These are phyloP conservation scores for Porites evermanni DNA, from an alignment of 92 coral and sea anemone species.

Conservation along the genomic window DNA sequence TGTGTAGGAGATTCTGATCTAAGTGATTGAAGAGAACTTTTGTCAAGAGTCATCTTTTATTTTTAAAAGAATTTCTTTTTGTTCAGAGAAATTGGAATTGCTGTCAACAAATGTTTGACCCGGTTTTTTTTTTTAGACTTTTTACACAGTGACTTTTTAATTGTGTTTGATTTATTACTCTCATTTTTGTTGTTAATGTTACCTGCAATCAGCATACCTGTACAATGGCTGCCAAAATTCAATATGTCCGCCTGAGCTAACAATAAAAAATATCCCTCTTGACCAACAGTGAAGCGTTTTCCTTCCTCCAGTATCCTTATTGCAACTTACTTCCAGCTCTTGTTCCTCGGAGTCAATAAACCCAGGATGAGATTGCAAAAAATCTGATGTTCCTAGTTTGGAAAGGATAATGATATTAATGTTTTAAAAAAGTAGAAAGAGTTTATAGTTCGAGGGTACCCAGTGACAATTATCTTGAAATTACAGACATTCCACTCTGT, in stretches of 20 bases:
- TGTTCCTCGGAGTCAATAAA: slow-evolving; percentile 5
- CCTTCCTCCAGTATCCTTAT: slow-evolving; percentile 66
- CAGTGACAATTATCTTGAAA: background rate
- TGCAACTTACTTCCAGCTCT: slow-evolving; percentile 20
- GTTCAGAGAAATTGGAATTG: too few species aligned
- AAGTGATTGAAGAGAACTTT: too few species aligned
- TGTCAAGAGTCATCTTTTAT: too few species aligned
- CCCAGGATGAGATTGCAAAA: slow-evolving; percentile 15
- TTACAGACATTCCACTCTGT: background rate
- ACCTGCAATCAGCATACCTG: slow-evolving; percentile 14
- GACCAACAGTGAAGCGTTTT: slow-evolving; percentile 63
- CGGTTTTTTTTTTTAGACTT: too few species aligned
- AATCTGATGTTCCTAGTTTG: slow-evolving; percentile 4
- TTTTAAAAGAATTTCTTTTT: too few species aligned
- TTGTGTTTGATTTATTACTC: too few species aligned
- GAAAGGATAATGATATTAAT: background rate
- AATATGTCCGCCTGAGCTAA: slow-evolving; percentile 65
- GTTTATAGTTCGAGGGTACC: background rate
- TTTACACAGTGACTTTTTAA: too few species aligned
- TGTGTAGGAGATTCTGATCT: slow-evolving; percentile 62
- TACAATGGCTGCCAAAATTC: slow-evolving; percentile 71
- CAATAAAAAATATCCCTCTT: slow-evolving; percentile 54
- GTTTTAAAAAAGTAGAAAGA: background rate
- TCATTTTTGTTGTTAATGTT: background rate
- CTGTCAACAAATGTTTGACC: too few species aligned